Percentiles rank a stretch among this genome's conserved stretches.
These are phyloP conservation scores for Poecilia wingei DNA, from an alignment of 2,797 vertebrate genomes.

Conservation along the genomic window DNA sequence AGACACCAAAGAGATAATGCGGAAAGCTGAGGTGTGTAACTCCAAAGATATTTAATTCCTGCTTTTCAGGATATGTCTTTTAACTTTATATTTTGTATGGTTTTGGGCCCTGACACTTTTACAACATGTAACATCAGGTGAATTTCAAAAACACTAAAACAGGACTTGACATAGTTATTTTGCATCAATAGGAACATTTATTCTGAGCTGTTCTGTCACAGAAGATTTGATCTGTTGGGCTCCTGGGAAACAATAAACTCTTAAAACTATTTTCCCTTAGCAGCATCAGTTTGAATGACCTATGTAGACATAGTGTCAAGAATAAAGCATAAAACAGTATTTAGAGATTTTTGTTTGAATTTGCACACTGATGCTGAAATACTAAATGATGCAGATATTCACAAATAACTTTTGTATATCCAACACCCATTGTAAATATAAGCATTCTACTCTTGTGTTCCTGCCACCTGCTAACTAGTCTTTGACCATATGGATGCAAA, in stretches of 20 bases:
- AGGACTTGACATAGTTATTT: background rate
- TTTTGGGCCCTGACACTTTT: background rate
- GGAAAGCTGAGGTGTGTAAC: constrained; percentile 91
- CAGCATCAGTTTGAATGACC: background rate
- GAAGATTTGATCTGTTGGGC: constrained; percentile 2
- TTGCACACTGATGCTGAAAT: background rate
- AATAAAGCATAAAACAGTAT: background rate
- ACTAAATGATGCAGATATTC: background rate
- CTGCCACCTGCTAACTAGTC: constrained; percentile 2
- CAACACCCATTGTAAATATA: constrained; percentile 3
- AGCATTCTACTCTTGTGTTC: background rate
- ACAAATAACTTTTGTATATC: background rate
- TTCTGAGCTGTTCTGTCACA: constrained; percentile 1
- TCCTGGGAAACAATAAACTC: background rate
- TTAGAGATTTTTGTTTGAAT: background rate
- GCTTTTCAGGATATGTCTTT: constrained; percentile 5
- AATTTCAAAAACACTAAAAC: constrained; percentile 4
- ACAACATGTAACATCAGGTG: constrained; percentile 1
- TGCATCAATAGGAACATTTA: background rate
- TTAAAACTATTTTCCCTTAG: background rate
- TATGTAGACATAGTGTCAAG: background rate
- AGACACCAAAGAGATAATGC: constrained; percentile 92
- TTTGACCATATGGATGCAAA: constrained; percentile 14
- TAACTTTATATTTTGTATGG: background rate
- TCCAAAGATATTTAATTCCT: constrained; percentile 6